Evolutionary conservation across 2,797 vertebrate genomes (phyloP).

Genomic region (Phaenicophaeus curvirostris): DNA sequence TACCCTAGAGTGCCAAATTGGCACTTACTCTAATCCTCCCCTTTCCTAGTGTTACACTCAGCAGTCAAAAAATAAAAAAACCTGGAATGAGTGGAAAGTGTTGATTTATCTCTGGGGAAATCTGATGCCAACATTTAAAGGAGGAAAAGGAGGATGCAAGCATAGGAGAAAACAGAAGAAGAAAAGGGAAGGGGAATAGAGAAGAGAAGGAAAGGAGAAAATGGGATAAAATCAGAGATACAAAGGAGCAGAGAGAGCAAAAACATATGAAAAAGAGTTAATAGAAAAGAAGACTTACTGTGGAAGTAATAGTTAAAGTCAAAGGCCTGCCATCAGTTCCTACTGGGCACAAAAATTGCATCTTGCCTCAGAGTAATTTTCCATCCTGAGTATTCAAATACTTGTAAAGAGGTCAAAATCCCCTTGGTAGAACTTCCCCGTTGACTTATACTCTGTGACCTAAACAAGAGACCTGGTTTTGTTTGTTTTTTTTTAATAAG

Average conservation of each 20-base stretch:
- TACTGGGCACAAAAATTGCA: background rate
- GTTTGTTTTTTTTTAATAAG: background rate
- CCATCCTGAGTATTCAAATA: background rate
- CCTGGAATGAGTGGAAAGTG: slow-evolving; percentile 69
- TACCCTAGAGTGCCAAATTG: slow-evolving; percentile 68
- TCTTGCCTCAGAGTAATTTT: background rate
- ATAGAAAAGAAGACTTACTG: background rate
- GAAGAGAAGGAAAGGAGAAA: background rate
- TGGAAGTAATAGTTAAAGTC: background rate
- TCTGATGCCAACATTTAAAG: slow-evolving; percentile 64
- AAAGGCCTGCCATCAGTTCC: background rate
- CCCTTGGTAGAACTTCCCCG: background rate
- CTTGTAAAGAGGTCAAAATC: background rate
- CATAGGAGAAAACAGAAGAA: slow-evolving; percentile 49
- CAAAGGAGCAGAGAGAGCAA: background rate
- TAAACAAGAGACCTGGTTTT: background rate
- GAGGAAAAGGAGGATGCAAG: slow-evolving; percentile 59
- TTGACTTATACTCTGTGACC: background rate
- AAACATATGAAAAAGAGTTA: background rate
- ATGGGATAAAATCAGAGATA: background rate
- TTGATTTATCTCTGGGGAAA: slow-evolving; percentile 73
- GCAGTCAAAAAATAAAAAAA: slow-evolving; percentile 55
- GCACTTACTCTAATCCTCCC: slow-evolving; percentile 68
- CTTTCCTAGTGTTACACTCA: slow-evolving; percentile 69
- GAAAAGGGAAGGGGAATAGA: background rate